phyloP scores from a whole-genome alignment of 2,113 vertebrate species.

The Aix galericulata region DNA sequence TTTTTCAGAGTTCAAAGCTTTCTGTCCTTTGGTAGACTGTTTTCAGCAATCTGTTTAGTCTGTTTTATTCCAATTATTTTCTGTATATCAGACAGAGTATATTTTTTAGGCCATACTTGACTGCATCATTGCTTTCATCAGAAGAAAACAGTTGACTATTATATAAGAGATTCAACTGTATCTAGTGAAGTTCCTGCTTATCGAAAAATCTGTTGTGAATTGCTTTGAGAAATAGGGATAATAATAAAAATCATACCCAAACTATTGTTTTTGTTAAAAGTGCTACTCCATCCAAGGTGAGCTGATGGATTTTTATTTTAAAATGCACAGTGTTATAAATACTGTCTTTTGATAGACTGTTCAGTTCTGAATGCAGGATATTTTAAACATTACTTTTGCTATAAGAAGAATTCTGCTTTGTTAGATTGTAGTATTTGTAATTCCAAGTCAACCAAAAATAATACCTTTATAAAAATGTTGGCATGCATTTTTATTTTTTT shows the following conservation, averaged over 20 bases:
- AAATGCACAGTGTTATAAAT: neutral
- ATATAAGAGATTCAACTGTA: neutral
- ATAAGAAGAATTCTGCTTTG: neutral
- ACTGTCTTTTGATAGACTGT: neutral
- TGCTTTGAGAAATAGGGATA: neutral
- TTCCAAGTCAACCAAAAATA: neutral
- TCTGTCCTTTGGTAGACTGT: neutral
- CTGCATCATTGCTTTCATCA: neutral
- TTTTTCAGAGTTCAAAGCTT: neutral
- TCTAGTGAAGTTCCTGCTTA: neutral
- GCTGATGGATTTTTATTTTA: neutral
- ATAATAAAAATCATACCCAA: neutral
- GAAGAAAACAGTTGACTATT: neutral
- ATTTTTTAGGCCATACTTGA: slow-evolving; percentile 21
- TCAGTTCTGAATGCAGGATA: neutral
- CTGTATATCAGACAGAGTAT: neutral
- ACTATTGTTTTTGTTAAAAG: neutral
- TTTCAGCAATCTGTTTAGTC: neutral
- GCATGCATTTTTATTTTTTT: neutral
- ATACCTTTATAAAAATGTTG: neutral
- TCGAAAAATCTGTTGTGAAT: neutral
- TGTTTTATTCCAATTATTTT: neutral
- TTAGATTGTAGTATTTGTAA: neutral
- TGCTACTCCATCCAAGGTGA: neutral
- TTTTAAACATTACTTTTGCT: neutral